These are phyloP conservation scores for Corythaeola cristata DNA, from an alignment of 2,113 vertebrate genomes.

Conservation along the genomic window DNA sequence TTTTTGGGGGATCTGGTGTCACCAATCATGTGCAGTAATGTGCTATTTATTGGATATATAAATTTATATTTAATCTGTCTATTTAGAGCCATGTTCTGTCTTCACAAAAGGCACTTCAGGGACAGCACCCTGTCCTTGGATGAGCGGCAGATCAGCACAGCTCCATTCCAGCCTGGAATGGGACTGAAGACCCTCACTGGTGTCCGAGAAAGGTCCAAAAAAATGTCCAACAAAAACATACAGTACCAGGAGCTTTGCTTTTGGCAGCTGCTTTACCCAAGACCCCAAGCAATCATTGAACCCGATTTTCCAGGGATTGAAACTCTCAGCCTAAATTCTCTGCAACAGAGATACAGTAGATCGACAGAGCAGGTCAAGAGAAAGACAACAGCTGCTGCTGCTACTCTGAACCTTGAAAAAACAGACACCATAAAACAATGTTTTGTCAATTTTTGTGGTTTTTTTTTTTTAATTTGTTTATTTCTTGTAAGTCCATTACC, in stretches of 20 bases:
- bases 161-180: neutral
- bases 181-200: neutral
- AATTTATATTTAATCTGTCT: neutral
- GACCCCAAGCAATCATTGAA: neutral
- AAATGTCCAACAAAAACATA: neutral
- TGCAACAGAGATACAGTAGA: neutral
- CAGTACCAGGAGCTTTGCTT: neutral
- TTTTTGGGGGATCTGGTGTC: fast-evolving
- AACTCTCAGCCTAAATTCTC: neutral
- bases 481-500: neutral
- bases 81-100: neutral
- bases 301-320: neutral
- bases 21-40: neutral
- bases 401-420: neutral
- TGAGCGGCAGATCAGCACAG: neutral
- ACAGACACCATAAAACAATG: neutral
- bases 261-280: neutral
- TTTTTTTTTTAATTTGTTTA: neutral
- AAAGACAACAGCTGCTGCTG: neutral
- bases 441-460: neutral
- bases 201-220: neutral
- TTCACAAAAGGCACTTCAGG: neutral
- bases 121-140: neutral
- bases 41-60: neutral
- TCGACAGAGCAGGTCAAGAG: neutral